Base-by-base conservation (phyloP, 2,797 vertebrate species). In the Numenius phaeopus region DNA sequence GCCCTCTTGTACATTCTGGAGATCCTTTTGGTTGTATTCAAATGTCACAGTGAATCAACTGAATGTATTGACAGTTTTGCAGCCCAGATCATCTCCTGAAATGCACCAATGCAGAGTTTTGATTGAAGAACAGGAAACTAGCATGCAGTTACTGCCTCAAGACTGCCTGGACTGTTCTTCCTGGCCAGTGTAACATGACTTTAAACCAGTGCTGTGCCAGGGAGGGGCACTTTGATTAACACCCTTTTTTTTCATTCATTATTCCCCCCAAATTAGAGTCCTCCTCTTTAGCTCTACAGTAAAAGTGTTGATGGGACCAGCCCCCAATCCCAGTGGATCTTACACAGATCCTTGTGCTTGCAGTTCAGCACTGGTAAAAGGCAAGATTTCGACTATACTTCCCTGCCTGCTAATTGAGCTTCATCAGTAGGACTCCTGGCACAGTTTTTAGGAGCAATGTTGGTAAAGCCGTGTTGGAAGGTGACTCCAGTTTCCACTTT, bases 1-100 rank as follows among this genome's bases (percentile, higher is more conserved):
- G 12, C 7, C 18, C 7, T 29, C 16, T 57, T 57, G 3, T 14
- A 9, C 16, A 5, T 8, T 14, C 2, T 1, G 11, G 34, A 19
- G 18, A 79, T 49, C 22, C 20, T 30, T 76, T 42, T 3, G 5
- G 21, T 17, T 44, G 3, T n/a, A 16, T 64, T 50, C 32, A 0
- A 5, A 3, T 26, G 39, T 18, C 30, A 37, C 2, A 11, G 30
- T 70, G 71, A 69, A 54, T 10, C 62, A 79, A 0, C 20, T 32
- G 27, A 40, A 16, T 5, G 3, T 16, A 55, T 1, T 26, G 61
- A n/a, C 12, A 32, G 2, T 34, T 78, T 26, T 71, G 49, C 44
- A 83, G 77, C n/a, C n/a, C 44, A 67, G 27, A 71, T 37, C n/a
- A 46, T 32, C 14, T 64, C n/a, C 54, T 59, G 52, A 84, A 23